Evolutionary conservation across 2,888 invertebrate species (phyloP).

Genomic region (Macrosiphum euphorbiae): DNA sequence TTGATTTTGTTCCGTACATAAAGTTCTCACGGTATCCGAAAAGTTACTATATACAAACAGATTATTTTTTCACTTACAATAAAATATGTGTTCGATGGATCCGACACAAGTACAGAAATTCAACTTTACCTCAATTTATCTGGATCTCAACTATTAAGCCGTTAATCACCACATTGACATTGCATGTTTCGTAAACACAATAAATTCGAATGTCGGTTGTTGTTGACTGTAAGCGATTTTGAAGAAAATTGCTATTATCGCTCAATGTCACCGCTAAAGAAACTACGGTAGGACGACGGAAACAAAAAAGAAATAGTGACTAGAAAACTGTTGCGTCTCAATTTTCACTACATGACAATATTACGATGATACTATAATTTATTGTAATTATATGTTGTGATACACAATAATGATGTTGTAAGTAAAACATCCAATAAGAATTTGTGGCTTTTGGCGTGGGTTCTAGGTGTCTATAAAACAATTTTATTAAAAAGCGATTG

Average conservation of each 20-base stretch:
- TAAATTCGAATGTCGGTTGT: neutral
- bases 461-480: neutral
- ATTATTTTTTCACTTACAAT: neutral
- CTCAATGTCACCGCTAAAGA: neutral
- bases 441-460: neutral
- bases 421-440: neutral
- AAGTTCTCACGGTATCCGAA: too few relatives aligned
- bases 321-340: neutral
- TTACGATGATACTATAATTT: neutral
- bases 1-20: neutral
- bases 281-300: too few relatives aligned
- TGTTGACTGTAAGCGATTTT: neutral
- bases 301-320: neutral
- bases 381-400: too few relatives aligned
- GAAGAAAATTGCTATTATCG: neutral
- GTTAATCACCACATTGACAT: neutral
- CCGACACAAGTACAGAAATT: neutral
- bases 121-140: neutral
- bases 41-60: neutral
- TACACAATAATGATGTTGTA: neutral
- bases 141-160: neutral
- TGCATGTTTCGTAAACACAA: neutral
- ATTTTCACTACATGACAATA: neutral
- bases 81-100: neutral
- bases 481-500: neutral